Evolutionary conservation across 2,113 vertebrate genomes (phyloP).

Genomic region (Strix uralensis): DNA sequence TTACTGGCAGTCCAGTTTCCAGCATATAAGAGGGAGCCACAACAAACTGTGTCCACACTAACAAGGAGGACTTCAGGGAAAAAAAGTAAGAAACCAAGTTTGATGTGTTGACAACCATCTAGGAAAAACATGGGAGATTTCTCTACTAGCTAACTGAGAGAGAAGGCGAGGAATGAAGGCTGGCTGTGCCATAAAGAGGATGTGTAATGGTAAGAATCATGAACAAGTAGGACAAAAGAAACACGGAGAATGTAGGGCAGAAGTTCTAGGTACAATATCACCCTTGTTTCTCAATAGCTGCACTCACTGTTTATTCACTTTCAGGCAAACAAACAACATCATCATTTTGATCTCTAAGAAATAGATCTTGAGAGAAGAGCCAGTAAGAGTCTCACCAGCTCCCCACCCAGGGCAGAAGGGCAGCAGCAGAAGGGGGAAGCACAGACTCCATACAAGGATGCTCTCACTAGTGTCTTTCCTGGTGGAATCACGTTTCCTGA

Average conservation of each 20-base stretch:
- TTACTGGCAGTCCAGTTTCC: background rate
- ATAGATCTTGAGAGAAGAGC: background rate
- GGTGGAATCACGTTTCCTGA: background rate
- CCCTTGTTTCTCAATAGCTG: background rate
- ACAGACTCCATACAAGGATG: accelerated
- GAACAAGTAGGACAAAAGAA: background rate
- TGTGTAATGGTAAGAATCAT: background rate
- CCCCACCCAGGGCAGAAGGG: background rate
- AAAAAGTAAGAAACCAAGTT: background rate
- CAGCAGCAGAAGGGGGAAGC: background rate
- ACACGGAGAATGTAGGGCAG: background rate
- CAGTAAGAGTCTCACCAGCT: background rate
- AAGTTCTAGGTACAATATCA: background rate
- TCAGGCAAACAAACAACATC: background rate
- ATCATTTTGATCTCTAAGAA: background rate
- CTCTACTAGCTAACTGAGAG: background rate
- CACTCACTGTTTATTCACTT: background rate
- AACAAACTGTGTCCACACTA: background rate
- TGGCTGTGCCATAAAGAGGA: background rate
- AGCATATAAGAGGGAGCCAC: background rate
- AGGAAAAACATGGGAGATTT: background rate
- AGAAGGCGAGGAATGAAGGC: background rate
- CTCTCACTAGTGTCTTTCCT: background rate
- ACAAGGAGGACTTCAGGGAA: background rate
- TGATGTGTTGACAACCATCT: background rate